These are phyloP conservation scores for Harpagus bidentatus DNA, from an alignment of 2,113 vertebrate species.

Conservation along the genomic window DNA sequence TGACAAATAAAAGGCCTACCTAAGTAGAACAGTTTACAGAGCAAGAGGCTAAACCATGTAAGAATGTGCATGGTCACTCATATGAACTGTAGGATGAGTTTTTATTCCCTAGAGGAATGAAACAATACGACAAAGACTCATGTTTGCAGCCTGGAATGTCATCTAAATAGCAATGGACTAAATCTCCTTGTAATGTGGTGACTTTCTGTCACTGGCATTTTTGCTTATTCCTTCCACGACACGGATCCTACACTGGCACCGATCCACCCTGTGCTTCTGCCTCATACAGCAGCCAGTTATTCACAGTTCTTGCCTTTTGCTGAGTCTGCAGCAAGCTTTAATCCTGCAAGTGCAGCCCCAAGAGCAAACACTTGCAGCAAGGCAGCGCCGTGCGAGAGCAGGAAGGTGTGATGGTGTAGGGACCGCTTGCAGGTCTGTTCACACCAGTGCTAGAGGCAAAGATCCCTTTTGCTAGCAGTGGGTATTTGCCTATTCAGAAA, in stretches of 20 bases:
- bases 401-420: neutral
- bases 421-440: neutral
- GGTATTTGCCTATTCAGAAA: neutral
- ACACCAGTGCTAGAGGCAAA: neutral
- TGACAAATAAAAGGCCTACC: neutral
- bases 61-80: neutral
- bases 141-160: neutral
- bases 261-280: neutral
- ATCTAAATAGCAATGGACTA: neutral
- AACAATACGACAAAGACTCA: neutral
- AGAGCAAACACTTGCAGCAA: neutral
- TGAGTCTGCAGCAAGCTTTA: neutral
- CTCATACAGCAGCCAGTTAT: neutral
- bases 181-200: neutral
- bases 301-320: neutral
- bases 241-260: neutral
- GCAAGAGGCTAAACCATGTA: neutral
- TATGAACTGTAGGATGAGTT: neutral
- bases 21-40: neutral
- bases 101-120: neutral
- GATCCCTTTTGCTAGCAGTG: neutral
- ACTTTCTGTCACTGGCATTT: neutral
- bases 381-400: neutral
- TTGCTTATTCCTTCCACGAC: neutral
- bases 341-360: neutral